Conservation (phyloP, 2,888 invertebrate genomes). For the Drosophila rubida region DNA sequence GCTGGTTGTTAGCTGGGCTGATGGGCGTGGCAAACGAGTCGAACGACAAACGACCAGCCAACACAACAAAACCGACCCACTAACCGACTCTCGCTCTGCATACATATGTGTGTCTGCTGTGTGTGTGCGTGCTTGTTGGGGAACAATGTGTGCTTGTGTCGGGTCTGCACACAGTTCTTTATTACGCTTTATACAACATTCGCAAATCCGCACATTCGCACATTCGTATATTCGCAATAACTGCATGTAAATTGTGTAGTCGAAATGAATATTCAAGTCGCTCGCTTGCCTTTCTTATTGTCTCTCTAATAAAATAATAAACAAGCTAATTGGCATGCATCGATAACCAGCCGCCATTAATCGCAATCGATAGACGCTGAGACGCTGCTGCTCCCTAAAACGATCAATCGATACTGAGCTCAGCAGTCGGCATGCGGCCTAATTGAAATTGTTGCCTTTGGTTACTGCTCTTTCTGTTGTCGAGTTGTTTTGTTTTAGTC, state of each 20-base stretch:
- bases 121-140: constrained; percentile 1
- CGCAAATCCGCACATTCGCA: constrained; percentile 18
- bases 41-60: constrained; percentile 1
- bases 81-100: constrained; percentile 4
- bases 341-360: background rate
- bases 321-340: constrained; percentile 21
- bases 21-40: constrained; percentile 31
- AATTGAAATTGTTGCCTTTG: no score
- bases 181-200: constrained; percentile 31
- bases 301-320: constrained; percentile 21
- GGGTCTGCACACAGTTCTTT: constrained; percentile 23
- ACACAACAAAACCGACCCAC: constrained; percentile 4
- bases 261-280: constrained; percentile 13
- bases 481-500: constrained; percentile 48
- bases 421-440: no score
- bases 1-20: constrained; percentile 24
- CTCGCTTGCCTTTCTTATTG: constrained; percentile 3
- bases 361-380: background rate
- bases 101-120: background rate
- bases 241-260: constrained; percentile 21
- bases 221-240: constrained; percentile 6
- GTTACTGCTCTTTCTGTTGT: background rate
- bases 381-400: background rate
- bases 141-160: constrained; percentile 3
- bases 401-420: background rate